Conservation (phyloP, 2,888 invertebrate species). For the Latrodectus hesperus region DNA sequence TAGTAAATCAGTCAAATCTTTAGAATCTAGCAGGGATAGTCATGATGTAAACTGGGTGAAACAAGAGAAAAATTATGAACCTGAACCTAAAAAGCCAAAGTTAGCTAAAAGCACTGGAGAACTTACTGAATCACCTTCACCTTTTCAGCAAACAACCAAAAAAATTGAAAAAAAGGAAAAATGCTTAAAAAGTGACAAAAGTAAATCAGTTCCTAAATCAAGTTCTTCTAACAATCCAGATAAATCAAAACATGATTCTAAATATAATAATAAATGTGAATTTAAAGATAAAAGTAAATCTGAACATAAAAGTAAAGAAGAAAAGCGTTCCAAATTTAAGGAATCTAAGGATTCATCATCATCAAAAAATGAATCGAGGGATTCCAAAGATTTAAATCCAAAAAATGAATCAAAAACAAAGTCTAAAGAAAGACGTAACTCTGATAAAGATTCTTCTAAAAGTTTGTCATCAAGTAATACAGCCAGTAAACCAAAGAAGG, state of each 20-base stretch:
- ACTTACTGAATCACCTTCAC: constrained; percentile 56
- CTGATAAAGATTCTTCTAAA: constrained; percentile 56
- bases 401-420: constrained; percentile 48
- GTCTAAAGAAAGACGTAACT: constrained; percentile 58
- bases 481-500: constrained; percentile 42
- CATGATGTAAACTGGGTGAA: constrained; percentile 53
- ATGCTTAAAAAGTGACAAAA: constrained; percentile 72
- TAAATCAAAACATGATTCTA: constrained; percentile 71
- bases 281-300: constrained; percentile 70
- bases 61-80: constrained; percentile 69
- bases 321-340: constrained; percentile 50
- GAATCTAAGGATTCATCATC: constrained; percentile 50
- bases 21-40: constrained; percentile 64
- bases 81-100: constrained; percentile 71
- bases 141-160: constrained; percentile 73
- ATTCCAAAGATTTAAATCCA: constrained; percentile 42
- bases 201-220: constrained; percentile 67
- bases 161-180: constrained; percentile 75
- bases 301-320: constrained; percentile 64
- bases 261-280: constrained; percentile 72
- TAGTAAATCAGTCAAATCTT: constrained; percentile 65
- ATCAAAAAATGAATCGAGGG: constrained; percentile 46
- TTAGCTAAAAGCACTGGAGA: constrained; percentile 63
- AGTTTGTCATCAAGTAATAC: constrained; percentile 28
- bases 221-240: constrained; percentile 28